A percentile compares a stretch with the other conserved stretches of the same genome.
Conservation (phyloP, 1,140 invertebrate species). For the Venturia canescens region DNA sequence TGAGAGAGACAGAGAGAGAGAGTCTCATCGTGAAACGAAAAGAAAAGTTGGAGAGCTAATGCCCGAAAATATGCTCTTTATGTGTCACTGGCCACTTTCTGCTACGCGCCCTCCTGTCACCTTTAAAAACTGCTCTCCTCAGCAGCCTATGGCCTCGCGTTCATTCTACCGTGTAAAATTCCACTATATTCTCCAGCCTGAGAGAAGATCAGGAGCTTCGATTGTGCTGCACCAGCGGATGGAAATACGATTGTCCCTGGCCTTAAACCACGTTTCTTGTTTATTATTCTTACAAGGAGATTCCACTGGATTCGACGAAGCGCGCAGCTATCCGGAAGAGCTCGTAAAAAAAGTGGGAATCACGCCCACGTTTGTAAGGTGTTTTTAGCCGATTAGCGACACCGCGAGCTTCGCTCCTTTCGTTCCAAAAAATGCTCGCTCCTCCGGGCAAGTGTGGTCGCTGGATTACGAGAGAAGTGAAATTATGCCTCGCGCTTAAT, state of each 20-base stretch:
- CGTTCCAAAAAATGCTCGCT: neutral
- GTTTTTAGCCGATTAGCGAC: neutral
- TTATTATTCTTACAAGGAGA: slow-evolving; percentile 5
- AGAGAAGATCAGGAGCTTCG: slow-evolving; percentile 9
- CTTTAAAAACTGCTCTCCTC: slow-evolving; percentile 1
- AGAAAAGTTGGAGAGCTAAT: slow-evolving; percentile 61
- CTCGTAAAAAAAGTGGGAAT: neutral
- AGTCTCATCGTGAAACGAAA: neutral
- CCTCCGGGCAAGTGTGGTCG: neutral
- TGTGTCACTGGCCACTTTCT: slow-evolving; percentile 76
- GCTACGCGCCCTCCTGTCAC: slow-evolving; percentile 57
- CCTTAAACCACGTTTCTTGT: neutral
- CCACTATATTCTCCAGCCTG: neutral
- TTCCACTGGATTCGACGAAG: slow-evolving; percentile 11
- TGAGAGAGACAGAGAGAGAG: too few species aligned
- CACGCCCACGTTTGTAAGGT: neutral
- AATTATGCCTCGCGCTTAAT: neutral
- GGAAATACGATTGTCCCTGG: neutral
- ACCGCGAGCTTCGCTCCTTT: neutral
- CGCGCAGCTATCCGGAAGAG: neutral
- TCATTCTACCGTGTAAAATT: slow-evolving; percentile 7
- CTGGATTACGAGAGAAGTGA: neutral
- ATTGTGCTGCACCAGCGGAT: slow-evolving; percentile 36
- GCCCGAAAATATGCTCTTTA: slow-evolving; percentile 75
- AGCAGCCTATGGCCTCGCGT: slow-evolving; percentile 38